Base-by-base conservation (phyloP, 2,888 invertebrate species). In the Mesoligia furuncula region DNA sequence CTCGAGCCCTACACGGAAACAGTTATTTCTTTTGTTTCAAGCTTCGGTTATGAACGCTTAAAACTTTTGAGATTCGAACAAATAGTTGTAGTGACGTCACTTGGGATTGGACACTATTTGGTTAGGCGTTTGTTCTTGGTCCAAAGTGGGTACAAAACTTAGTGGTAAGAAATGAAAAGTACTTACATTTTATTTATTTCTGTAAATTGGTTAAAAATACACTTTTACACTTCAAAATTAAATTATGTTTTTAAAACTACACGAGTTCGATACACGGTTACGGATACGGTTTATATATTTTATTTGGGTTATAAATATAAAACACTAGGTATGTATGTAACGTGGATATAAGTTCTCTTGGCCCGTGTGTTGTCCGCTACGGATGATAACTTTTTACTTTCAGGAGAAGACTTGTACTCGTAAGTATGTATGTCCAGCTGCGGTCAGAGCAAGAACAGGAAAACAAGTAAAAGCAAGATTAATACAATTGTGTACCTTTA, bases 11-110 rank as follows among this genome's bases (percentile, higher is more conserved):
- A 77, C 75, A 80, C 77, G 81, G 83, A 81, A 81, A 83, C 84
- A 68, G 87, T 84, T 84, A 85, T 81, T 85, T 86, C 87, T 86
- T 88, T 89, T 89, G 84, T 89, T 89, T 85, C 73, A 82, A 84
- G 83, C 85, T 84, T 83, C 79, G 70, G 85, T 83, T 88, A 87
- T 88, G 81, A 88, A 84, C 84, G 89, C 79, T 89, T 84, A 77
- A 78, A 83, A 82, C 42, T 83, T 85, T 83, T 71, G 65, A 85
- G 72, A 80, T 82, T 78, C 76, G 74, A 81, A 85, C 42, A 77
- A 80, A 86, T 79, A 62, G 65, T 79, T 74, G 27, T 54, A 72
- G 76, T 78, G 67, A 59, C 36, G 65, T 48, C n/a, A 59, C 3
- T 66, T 20, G 39, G 24, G 42, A 8, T 67, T 67, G 54, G 20